Base-by-base conservation (phyloP, 2,113 vertebrate genomes). In the Speoplatyrhinus poulsoni region DNA sequence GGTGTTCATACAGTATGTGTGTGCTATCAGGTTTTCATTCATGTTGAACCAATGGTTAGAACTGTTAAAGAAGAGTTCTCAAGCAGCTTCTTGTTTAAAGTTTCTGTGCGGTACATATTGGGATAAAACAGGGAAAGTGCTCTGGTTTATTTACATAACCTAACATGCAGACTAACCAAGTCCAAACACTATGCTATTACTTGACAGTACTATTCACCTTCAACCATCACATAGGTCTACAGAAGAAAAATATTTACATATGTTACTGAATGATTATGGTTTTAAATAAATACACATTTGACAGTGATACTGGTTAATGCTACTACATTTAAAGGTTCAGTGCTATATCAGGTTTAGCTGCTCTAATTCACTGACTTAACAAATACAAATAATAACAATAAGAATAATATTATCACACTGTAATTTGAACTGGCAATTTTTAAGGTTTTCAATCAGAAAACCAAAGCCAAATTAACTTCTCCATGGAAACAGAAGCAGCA, bases 81-180 rank as follows among this genome's bases (percentile, higher is more conserved):
- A 26, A 66, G 6, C 11, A 19, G 49, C 61, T 56, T 76, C 15
- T 53, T 68, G 46, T 76, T 67, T 63, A 6, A 19, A 19, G 53
- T 65, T 46, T 54, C 17, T 52, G 47, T 57, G 67, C 76, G 65
- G 17, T 33, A 68, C 67, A 60, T 65, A 58, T 67, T 54, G 26
- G 9, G 4, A 33, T 63, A 47, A 67, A 54, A 49, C 4, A 32
- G 3, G 46, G 50, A 66, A 72, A 59, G 9, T 12, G 16, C 16
- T 52, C 71, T 11, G 1, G 55, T 76, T 73, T 80, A 78, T 85
- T 83, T 75, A 72, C 61, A 61, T 0, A 70, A 63, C 46, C 2
- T 2, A n/a, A 72, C 19, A 54, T 76, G 66, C 60, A 75, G 36
- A 41, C 67, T 61, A 73, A 67, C 17, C 46, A 49, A 78, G 69